Evolutionary conservation across 2,797 vertebrate genomes (phyloP).

Genomic region (Pteronotus mesoamericanus): DNA sequence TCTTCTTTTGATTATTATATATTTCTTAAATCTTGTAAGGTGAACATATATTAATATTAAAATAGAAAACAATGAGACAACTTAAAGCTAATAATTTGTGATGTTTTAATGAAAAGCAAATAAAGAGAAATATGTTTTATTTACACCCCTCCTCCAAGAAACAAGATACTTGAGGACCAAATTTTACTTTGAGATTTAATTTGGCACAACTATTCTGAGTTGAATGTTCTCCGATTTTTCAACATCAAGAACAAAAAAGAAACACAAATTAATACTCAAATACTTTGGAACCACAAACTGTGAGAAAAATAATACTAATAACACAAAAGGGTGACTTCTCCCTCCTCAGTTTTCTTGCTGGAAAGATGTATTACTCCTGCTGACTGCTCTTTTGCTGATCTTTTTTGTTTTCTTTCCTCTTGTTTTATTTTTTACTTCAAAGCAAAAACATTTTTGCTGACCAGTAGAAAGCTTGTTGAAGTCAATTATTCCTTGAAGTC

Average conservation of each 20-base stretch:
- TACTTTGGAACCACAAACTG: constrained; percentile 32
- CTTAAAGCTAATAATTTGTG: background rate
- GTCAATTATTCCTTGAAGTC: constrained; percentile 48
- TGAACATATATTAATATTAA: background rate
- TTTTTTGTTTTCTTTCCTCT: background rate
- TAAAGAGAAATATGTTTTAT: constrained; percentile 13
- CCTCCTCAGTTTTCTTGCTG: constrained; percentile 23
- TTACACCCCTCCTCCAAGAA: background rate
- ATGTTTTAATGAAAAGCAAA: background rate
- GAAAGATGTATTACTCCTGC: background rate
- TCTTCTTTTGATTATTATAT: background rate
- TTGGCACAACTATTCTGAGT: background rate
- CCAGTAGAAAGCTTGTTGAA: constrained; percentile 36
- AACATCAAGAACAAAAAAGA: background rate
- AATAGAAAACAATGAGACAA: background rate
- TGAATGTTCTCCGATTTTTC: background rate
- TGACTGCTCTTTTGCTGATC: constrained; percentile 50
- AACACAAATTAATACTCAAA: constrained; percentile 22
- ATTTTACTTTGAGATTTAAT: constrained; percentile 37
- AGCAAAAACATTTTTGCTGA: constrained; percentile 57
- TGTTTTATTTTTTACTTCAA: constrained; percentile 14
- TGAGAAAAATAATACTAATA: constrained; percentile 36
- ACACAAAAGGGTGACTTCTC: constrained; percentile 43
- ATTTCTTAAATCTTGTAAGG: background rate
- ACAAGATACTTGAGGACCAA: background rate